Evolutionary conservation across 1,140 invertebrate species (phyloP).

Genomic region (Nomia melanderi): DNA sequence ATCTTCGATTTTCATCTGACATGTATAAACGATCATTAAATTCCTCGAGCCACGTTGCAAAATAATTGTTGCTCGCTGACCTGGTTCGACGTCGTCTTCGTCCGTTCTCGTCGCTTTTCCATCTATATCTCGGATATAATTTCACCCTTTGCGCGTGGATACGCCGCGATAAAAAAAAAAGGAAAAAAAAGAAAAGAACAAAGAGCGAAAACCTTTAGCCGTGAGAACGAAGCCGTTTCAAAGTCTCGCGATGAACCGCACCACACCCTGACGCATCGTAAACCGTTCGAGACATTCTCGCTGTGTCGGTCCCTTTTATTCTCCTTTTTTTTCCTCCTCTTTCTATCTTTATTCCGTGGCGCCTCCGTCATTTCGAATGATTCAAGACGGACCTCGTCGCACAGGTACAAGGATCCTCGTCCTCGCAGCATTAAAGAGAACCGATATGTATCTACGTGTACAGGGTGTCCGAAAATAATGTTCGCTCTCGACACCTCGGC

Average conservation of each 20-base stretch:
- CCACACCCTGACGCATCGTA: conserved; percentile 45
- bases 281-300: conserved; percentile 33
- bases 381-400: conserved; percentile 32
- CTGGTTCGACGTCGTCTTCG: too few relatives aligned
- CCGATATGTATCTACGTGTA: conserved; percentile 1
- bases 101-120: background rate
- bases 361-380: conserved; percentile 22
- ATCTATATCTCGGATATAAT: background rate
- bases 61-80: too few relatives aligned
- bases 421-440: conserved; percentile 18
- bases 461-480: background rate
- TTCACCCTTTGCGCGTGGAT: background rate
- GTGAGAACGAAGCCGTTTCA: conserved; percentile 40
- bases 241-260: conserved; percentile 18
- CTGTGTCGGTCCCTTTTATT: conserved; percentile 29
- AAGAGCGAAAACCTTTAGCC: conserved; percentile 1
- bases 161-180: background rate
- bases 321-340: conserved; percentile 10
- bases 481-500: too few relatives aligned
- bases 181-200: background rate
- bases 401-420: conserved; percentile 33
- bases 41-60: too few relatives aligned
- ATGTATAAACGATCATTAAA: too few relatives aligned
- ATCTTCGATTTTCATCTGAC: too few relatives aligned
- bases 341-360: conserved; percentile 36